phyloP scores from a whole-genome alignment of 30 jellyfish, hydroid and myxozoan genomes.

The Turritopsis dohrnii region DNA sequence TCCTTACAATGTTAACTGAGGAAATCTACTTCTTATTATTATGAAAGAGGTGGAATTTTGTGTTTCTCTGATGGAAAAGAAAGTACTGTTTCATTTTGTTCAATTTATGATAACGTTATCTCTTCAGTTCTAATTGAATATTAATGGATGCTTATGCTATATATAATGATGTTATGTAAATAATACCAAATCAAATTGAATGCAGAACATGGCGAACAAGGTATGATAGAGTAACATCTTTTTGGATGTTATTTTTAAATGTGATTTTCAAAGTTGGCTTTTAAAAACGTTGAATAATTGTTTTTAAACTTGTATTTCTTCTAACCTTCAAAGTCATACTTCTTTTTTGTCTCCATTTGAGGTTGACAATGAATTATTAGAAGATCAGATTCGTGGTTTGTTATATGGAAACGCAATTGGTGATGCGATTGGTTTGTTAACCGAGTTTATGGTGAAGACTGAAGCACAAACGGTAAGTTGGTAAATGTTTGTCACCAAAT shows the following conservation, averaged over 20 bases:
- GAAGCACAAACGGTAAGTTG: conserved; percentile 60
- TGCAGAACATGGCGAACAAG: background rate
- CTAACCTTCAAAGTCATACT: background rate
- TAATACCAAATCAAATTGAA: background rate
- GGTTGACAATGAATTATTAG: conserved; percentile 6
- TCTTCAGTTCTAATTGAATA: no score
- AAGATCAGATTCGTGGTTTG: conserved; percentile 53
- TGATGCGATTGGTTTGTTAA: conserved; percentile 84
- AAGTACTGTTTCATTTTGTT: no score
- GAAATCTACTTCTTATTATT: no score
- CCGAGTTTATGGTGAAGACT: conserved; percentile 59
- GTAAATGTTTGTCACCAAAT: no score
- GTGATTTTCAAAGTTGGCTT: no score
- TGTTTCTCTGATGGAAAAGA: no score
- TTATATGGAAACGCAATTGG: conserved; percentile 80
- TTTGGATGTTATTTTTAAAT: background rate
- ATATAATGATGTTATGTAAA: background rate
- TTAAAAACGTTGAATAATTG: no score
- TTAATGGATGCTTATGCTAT: no score
- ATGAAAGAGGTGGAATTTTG: no score
- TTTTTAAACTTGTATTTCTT: no score
- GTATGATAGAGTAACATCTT: background rate
- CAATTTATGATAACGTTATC: no score
- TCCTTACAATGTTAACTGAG: no score
- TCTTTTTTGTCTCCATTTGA: background rate